These are phyloP conservation scores for Channa argus DNA, from an alignment of 2,113 vertebrate genomes.

Conservation along the genomic window DNA sequence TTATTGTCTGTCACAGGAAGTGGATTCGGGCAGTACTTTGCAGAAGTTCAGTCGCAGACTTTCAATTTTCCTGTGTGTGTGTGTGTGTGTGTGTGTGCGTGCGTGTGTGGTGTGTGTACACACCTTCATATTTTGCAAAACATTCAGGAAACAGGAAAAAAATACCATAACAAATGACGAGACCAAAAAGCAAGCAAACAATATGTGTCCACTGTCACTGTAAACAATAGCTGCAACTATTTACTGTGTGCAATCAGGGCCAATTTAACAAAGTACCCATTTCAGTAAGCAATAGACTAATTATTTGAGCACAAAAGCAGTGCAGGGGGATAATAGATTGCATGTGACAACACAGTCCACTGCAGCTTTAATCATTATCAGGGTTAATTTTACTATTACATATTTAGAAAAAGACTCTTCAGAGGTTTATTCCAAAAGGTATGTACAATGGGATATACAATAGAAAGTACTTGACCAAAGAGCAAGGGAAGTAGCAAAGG, in stretches of 20 bases:
- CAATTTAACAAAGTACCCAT: conserved; percentile 24
- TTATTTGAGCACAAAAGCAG: conserved; percentile 39
- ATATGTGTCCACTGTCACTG: conserved; percentile 12
- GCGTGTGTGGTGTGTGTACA: conserved; percentile 31
- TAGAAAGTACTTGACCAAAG: conserved; percentile 39
- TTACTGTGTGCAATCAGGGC: conserved; percentile 19
- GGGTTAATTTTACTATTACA: conserved; percentile 37
- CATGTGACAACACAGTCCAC: conserved; percentile 9
- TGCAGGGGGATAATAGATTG: conserved; percentile 4
- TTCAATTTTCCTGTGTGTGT: conserved; percentile 65
- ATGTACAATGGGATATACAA: conserved; percentile 26
- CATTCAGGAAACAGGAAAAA: conserved; percentile 20
- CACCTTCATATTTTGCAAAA: conserved; percentile 42
- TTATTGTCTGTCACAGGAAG: conserved; percentile 83
- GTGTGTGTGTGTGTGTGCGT: too few relatives aligned
- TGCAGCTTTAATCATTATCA: conserved; percentile 40
- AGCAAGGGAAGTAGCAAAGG: conserved; percentile 23
- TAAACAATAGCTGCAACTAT: conserved; percentile 27
- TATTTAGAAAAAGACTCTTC: conserved; percentile 25
- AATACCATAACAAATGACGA: background rate
- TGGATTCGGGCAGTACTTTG: conserved; percentile 71
- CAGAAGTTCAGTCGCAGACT: conserved; percentile 72
- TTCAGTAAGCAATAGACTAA: conserved; percentile 19
- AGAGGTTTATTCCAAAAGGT: conserved; percentile 38
- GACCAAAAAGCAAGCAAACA: conserved; percentile 15